Conservation (phyloP, 2,797 vertebrate genomes). For the Pristis pectinata region DNA sequence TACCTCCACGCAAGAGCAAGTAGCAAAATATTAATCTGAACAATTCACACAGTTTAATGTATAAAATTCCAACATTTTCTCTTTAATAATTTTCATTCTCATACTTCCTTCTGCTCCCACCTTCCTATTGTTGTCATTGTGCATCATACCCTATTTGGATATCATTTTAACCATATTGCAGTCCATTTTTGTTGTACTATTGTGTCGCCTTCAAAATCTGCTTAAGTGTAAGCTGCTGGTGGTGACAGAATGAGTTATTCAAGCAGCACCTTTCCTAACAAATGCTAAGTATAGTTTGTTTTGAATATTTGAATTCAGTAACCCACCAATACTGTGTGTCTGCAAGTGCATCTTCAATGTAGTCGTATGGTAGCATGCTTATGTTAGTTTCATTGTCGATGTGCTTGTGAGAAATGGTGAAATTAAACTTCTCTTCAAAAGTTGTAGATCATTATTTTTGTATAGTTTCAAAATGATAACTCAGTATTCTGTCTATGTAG, state of each 20-base stretch:
- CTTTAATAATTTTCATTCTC: neutral
- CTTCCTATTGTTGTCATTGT: neutral
- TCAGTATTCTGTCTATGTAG: conserved; percentile 52
- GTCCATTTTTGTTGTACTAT: neutral
- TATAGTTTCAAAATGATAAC: conserved; percentile 9
- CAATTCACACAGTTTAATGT: neutral
- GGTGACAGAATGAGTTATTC: neutral
- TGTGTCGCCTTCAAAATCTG: neutral
- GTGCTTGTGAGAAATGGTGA: conserved; percentile 5
- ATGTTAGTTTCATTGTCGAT: neutral
- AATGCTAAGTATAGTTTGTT: neutral
- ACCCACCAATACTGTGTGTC: neutral
- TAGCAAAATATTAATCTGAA: neutral
- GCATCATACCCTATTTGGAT: neutral
- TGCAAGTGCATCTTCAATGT: neutral
- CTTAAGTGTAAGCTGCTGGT: neutral
- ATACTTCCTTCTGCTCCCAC: neutral
- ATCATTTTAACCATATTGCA: neutral
- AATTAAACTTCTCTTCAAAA: neutral
- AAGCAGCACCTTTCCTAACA: neutral
- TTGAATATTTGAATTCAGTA: neutral
- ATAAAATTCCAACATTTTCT: neutral
- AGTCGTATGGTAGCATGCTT: neutral
- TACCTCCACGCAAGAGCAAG: neutral
- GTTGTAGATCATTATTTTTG: neutral